A percentile compares a stretch with the other conserved stretches of the same genome.
Conservation (phyloP, 2,113 vertebrate genomes). For the Platysteira castanea region DNA sequence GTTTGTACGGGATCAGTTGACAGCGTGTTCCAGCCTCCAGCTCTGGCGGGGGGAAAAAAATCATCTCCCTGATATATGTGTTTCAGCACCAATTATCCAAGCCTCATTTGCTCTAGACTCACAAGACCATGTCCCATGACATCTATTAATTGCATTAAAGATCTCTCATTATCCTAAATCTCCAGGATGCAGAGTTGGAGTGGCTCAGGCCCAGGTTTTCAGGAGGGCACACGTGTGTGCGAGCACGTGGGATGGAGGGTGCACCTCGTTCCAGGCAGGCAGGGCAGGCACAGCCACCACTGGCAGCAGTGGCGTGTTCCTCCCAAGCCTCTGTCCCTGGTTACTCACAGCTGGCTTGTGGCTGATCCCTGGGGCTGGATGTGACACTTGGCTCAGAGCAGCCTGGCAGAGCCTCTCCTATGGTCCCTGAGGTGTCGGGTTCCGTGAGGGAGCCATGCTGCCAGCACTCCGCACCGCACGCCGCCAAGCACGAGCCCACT, state of each 20-base stretch:
- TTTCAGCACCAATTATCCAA: conserved; percentile 51
- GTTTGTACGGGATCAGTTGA: background rate
- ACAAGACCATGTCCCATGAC: conserved; percentile 35
- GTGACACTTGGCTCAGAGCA: background rate
- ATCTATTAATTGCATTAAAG: conserved; percentile 54
- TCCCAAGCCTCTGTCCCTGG: background rate
- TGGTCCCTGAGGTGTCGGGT: background rate
- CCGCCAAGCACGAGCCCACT: background rate
- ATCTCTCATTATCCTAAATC: conserved; percentile 16
- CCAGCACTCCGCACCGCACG: rapidly evolving
- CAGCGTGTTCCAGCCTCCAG: background rate
- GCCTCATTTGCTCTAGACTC: conserved; percentile 48
- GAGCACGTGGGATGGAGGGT: rapidly evolving
- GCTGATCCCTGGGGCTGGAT: background rate
- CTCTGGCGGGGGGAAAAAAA: background rate
- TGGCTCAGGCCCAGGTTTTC: background rate
- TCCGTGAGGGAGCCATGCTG: background rate
- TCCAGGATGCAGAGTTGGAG: background rate
- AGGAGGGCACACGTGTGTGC: background rate
- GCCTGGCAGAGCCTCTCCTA: background rate
- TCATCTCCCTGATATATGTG: background rate
- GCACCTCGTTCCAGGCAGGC: rapidly evolving
- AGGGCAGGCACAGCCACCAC: rapidly evolving
- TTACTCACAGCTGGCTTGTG: background rate
- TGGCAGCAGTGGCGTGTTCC: background rate